Conservation (phyloP, 2,113 vertebrate genomes). For the Sprattus sprattus region DNA sequence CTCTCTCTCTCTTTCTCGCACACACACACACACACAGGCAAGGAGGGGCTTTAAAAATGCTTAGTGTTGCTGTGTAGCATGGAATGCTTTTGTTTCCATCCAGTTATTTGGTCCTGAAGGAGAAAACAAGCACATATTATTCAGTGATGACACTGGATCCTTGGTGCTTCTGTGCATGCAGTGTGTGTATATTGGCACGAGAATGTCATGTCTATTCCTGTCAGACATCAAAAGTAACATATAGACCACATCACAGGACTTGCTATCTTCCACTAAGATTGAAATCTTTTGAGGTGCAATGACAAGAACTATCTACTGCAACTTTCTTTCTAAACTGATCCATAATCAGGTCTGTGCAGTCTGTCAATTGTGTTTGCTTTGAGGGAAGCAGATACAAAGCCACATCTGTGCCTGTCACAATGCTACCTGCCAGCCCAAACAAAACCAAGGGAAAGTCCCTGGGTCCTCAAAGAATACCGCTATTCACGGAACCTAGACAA, state of each 20-base stretch:
- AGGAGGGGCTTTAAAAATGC: conserved; percentile 37
- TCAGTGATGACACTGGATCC: neutral
- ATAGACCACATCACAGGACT: neutral
- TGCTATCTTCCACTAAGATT: neutral
- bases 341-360: conserved; percentile 30
- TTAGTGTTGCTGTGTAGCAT: conserved; percentile 40
- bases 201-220: neutral
- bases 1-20: neutral
- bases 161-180: neutral
- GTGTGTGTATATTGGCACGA: neutral
- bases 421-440: conserved; percentile 54
- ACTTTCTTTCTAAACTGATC: conserved; percentile 32
- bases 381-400: conserved; percentile 36
- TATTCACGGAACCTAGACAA: conserved; percentile 47
- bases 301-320: neutral
- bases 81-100: conserved; percentile 39
- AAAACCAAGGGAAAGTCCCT: conserved; percentile 45
- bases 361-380: conserved; percentile 32
- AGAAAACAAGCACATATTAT: conserved; percentile 37
- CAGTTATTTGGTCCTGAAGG: conserved; percentile 23
- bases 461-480: conserved; percentile 50
- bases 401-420: conserved; percentile 49
- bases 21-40: conserved; percentile 24
- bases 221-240: neutral
- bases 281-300: neutral